Percentiles rank a stretch among this genome's conserved stretches.
Evolutionary conservation across 2,888 invertebrate genomes (phyloP).

Genomic region (Cheilosia variabilis): DNA sequence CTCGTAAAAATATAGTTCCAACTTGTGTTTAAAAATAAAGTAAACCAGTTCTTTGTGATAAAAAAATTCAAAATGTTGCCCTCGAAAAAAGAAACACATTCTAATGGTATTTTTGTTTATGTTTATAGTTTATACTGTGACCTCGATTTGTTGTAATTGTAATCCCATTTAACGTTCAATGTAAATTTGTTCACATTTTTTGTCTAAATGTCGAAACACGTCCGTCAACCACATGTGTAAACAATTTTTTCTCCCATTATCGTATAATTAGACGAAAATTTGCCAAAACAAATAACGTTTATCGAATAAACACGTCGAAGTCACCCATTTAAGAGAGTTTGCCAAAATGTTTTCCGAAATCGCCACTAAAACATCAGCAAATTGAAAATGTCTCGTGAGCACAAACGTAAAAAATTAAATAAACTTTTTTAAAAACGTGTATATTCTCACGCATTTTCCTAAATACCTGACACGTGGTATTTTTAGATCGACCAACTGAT

Average conservation of each 20-base stretch:
- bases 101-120: too few relatives aligned
- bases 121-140: background rate
- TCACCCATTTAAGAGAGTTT: background rate
- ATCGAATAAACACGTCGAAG: background rate
- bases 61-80: too few relatives aligned
- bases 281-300: slow-evolving; percentile 8
- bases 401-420: background rate
- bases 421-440: background rate
- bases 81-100: too few relatives aligned
- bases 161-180: background rate
- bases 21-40: too few relatives aligned
- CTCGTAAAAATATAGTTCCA: background rate
- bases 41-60: too few relatives aligned
- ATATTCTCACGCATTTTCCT: background rate
- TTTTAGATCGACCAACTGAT: slow-evolving; percentile 10
- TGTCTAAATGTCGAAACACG: slow-evolving; percentile 10
- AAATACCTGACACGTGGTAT: slow-evolving; percentile 20
- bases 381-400: slow-evolving; percentile 1
- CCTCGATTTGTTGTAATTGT: background rate
- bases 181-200: background rate
- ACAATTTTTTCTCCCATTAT: slow-evolving; percentile 7
- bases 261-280: slow-evolving; percentile 10
- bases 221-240: slow-evolving; percentile 7
- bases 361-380: background rate
- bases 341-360: background rate